A percentile compares a stretch with the other conserved stretches of the same genome.
phyloP scores from a whole-genome alignment of 2,113 vertebrate species.

The Syngnathus typhle region DNA sequence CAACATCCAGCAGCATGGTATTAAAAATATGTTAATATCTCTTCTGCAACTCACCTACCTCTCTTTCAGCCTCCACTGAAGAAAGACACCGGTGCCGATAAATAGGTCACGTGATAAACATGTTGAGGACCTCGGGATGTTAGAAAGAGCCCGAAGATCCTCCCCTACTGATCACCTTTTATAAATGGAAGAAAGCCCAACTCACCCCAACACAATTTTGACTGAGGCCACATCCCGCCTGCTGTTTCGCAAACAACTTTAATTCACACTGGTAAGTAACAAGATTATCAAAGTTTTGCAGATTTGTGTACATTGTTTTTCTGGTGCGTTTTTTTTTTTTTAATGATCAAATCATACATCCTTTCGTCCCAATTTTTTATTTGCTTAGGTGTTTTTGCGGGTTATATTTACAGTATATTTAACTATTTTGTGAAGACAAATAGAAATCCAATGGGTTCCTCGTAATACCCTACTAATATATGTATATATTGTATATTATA shows the following conservation, averaged over 20 bases:
- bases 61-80: not conserved
- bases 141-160: constrained; percentile 39
- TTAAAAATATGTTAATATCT: not conserved
- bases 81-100: not conserved
- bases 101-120: not conserved
- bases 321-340: not conserved
- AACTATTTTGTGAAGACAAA: no score
- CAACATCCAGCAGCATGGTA: not conserved
- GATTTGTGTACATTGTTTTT: not conserved
- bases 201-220: not conserved
- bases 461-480: not conserved
- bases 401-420: not conserved
- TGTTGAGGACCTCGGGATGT: not conserved
- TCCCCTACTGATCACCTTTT: constrained; percentile 42
- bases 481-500: not conserved
- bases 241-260: constrained; percentile 1
- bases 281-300: not conserved
- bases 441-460: not conserved
- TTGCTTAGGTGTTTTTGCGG: not conserved
- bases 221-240: not conserved
- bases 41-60: no score
- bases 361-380: not conserved
- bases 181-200: constrained; percentile 41
- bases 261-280: constrained; percentile 39
- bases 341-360: not conserved